These are phyloP conservation scores for Rhinichthys osculus DNA, from an alignment of 2,797 vertebrate genomes.

Conservation along the genomic window DNA sequence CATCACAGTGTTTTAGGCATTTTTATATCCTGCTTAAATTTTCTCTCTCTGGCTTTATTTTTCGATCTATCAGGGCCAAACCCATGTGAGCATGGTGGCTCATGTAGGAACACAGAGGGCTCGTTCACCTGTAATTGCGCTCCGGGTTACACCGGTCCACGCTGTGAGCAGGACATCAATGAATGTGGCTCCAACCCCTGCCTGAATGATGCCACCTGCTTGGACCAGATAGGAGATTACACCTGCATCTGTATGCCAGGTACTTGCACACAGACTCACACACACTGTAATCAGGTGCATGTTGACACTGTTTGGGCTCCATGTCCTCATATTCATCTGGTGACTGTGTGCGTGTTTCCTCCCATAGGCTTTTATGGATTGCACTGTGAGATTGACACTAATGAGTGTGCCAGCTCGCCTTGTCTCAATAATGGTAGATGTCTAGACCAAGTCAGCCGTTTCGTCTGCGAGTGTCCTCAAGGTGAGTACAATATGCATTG, in stretches of 20 bases:
- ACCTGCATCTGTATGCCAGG: constrained; percentile 94
- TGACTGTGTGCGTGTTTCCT: constrained; percentile 8
- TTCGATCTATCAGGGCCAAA: constrained; percentile 79
- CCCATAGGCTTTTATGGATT: constrained; percentile 87
- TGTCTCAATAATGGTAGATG: constrained; percentile 93
- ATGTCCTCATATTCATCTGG: neutral
- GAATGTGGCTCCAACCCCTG: constrained; percentile 93
- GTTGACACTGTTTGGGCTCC: constrained; percentile 26
- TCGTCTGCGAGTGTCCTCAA: constrained; percentile 89
- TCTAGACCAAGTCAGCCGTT: constrained; percentile 88
- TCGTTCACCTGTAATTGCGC: constrained; percentile 92
- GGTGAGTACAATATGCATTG: constrained; percentile 75
- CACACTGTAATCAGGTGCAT: constrained; percentile 32
- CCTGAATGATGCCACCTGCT: constrained; percentile 92
- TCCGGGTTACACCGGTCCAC: constrained; percentile 87
- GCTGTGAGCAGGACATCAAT: constrained; percentile 93
- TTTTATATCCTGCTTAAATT: neutral
- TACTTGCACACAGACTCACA: constrained; percentile 59
- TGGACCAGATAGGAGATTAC: constrained; percentile 94
- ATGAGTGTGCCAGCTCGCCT: constrained; percentile 91
- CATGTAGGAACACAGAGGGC: constrained; percentile 91
- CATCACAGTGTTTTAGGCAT: neutral
- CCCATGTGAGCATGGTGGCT: constrained; percentile 91
- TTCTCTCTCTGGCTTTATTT: neutral
- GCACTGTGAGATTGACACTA: constrained; percentile 88